Percentiles rank a stretch among this genome's conserved stretches.
Conservation (phyloP, 2,888 invertebrate genomes). For the Polyploca ridens region DNA sequence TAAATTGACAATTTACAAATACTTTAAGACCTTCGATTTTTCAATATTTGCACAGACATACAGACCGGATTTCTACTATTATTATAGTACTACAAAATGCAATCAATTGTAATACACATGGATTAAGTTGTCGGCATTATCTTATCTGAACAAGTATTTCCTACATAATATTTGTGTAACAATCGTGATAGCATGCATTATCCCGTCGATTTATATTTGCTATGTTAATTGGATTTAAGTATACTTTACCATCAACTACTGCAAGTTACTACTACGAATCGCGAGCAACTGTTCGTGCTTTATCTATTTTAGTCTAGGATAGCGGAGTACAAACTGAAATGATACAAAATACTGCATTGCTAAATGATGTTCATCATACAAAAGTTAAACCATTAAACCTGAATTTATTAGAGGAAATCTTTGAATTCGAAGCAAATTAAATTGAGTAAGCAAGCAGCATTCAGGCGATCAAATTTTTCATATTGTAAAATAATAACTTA, state of each 20-base stretch:
- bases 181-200: constrained; percentile 23
- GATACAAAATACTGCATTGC: no score
- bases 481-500: not conserved
- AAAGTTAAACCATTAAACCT: no score
- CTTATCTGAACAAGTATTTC: constrained; percentile 19
- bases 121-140: constrained; percentile 24
- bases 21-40: not conserved
- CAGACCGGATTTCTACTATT: not conserved
- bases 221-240: not conserved
- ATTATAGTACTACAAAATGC: constrained; percentile 18
- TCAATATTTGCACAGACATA: not conserved
- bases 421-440: no score
- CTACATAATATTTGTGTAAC: constrained; percentile 15
- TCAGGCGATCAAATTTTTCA: not conserved
- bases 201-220: constrained; percentile 7
- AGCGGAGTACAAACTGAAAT: no score
- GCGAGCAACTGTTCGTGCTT: not conserved
- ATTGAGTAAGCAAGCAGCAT: no score
- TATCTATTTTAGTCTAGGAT: not conserved
- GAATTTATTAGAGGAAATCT: no score
- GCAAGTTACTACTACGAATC: not conserved
- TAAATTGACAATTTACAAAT: not conserved
- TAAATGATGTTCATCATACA: no score
- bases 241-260: not conserved
- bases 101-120: constrained; percentile 30